Conservation (phyloP, 2,113 vertebrate species). For the Dasypus novemcinctus region DNA sequence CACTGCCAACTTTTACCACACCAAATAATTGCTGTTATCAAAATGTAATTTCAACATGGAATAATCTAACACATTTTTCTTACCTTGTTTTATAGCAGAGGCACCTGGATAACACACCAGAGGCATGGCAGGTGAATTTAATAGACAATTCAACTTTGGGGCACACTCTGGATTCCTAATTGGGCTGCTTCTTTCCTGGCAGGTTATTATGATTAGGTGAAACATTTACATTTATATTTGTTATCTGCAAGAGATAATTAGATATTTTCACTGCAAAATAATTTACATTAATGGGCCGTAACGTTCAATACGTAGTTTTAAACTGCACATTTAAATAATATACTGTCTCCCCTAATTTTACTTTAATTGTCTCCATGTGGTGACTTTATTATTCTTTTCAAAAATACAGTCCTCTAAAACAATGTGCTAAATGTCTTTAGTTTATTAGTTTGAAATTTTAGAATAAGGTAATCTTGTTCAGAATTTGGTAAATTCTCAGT, state of each 20-base stretch:
- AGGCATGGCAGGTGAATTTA: conserved; percentile 12
- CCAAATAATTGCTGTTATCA: conserved; percentile 46
- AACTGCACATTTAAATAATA: conserved; percentile 68
- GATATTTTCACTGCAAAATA: conserved; percentile 78
- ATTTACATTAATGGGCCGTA: conserved; percentile 78
- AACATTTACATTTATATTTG: conserved; percentile 78
- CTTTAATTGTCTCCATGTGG: conserved; percentile 68
- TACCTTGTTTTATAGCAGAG: neutral
- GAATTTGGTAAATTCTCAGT: neutral
- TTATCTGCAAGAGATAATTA: conserved; percentile 79
- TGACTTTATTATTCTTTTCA: conserved; percentile 62
- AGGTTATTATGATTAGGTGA: conserved; percentile 64
- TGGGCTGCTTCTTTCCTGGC: conserved; percentile 15
- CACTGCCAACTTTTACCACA: neutral
- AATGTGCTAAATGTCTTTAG: neutral
- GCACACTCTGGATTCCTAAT: conserved; percentile 19
- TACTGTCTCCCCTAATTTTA: conserved; percentile 75
- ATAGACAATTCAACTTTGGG: conserved; percentile 45
- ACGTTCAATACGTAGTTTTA: conserved; percentile 72
- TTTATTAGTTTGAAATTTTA: conserved; percentile 22
- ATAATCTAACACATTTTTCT: neutral
- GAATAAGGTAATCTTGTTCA: neutral
- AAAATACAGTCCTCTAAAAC: conserved; percentile 7
- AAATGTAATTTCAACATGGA: conserved; percentile 32
- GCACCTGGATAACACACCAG: neutral